Evolutionary conservation across 2,113 vertebrate species (phyloP), one percentile per base, ranked within the genome.

Genomic region (Strigops habroptila): DNA sequence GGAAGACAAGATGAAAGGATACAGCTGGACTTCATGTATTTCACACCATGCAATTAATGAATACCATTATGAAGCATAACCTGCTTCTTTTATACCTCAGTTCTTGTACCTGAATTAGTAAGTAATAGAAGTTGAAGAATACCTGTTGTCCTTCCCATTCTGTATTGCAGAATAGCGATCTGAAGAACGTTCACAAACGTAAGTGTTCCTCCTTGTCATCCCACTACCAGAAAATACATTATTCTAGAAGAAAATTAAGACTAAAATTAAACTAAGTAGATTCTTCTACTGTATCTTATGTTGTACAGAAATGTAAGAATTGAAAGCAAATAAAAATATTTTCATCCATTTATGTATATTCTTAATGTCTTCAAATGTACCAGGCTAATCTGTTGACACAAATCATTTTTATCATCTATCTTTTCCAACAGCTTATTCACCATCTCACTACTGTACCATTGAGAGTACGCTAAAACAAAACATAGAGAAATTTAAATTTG

Each of bases 101-200:
- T 41, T 73, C 39, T 44, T 46, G 31, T 24, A 68, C 14, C 18
- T 52, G 75, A 39, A 71, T 30, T 49, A 80, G 30, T 30, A 62
- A 67, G 39, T 15, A 55, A 62, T 31, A 33, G 2, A 69, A 88
- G 30, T 0, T 76, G 46, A 85, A 59, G 41, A 37, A 59, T 97
- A 99, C 99, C 99, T 99, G 99, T 98, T 99, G 96, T 99, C 99
- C 96, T 99, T 99, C 53, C 99, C 99, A 6, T 99, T 99, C 87
- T 99, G 99, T 94, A 99, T 97, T 6, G 98, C 98, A 30, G 98
- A 97, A 64, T 99, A 99, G 37, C 99, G 99, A 82, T 99, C 99
- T 28, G 98, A 98, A 89, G 98, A 97, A 83, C 99, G 98, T 65
- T 99, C 99, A 92, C 99, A 99, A 62, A 99, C 99, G 0, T 99